Conservation (phyloP, 2,888 invertebrate species). For the Apamea anceps region DNA sequence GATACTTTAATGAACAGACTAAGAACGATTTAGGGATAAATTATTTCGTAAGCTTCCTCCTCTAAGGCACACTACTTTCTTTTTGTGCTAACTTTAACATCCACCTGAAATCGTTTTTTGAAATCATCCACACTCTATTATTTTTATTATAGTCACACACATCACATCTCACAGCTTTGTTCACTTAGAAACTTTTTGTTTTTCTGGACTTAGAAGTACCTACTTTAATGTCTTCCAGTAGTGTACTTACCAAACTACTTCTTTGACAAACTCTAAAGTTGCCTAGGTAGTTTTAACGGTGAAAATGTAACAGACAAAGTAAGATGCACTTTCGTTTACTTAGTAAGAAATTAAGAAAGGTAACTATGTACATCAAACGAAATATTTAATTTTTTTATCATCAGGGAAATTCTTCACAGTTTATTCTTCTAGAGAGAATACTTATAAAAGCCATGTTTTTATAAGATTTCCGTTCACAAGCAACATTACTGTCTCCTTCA, state of each 20-base stretch:
- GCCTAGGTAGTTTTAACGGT: background rate
- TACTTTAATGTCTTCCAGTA: background rate
- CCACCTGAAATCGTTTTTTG: background rate
- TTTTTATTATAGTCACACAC: background rate
- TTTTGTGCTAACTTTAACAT: background rate
- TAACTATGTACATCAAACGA: background rate
- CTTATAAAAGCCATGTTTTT: slow-evolving; percentile 25
- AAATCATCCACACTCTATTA: background rate
- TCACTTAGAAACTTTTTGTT: background rate
- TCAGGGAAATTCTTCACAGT: background rate
- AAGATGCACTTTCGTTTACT: background rate
- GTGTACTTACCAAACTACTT: background rate
- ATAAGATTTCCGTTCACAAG: slow-evolving; percentile 37
- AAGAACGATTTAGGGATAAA: background rate
- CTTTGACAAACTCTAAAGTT: slow-evolving; percentile 6
- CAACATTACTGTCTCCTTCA: slow-evolving; percentile 23
- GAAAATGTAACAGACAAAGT: background rate
- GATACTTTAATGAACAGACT: background rate
- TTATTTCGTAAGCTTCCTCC: background rate
- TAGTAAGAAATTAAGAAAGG: background rate
- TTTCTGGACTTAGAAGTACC: no score
- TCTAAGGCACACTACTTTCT: background rate
- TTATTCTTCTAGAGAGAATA: background rate
- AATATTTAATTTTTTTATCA: background rate
- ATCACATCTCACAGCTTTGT: slow-evolving; percentile 2